Evolutionary conservation across 2,113 vertebrate genomes (phyloP), one percentile per base, ranked within the genome.

Genomic region (Picathartes gymnocephalus): DNA sequence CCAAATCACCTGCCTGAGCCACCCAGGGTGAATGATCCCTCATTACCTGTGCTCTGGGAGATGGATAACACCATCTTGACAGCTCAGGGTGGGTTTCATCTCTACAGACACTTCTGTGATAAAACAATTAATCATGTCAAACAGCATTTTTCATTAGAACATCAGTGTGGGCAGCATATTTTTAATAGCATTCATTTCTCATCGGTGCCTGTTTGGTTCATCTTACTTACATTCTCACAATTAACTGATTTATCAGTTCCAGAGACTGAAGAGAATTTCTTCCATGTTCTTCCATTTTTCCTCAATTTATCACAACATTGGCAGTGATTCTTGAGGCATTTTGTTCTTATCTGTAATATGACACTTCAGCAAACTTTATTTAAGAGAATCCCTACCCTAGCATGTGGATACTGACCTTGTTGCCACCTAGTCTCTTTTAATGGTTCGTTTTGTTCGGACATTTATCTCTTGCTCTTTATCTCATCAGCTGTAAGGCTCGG

Each of bases 171-270:
- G 80, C 64, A 93, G 92, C 4, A 3, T 93, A 77, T 95, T 86
- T 97, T 95, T 94, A 93, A 92, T 66, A 90, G 83, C 39, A 3
- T 86, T 96, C 82, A 91, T 94, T 95, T 93, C 91, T 95, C 92
- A 95, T 30, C 22, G 6, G 86, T 71, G 15, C 82, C 86, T 83
- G 44, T 84, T 93, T 91, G 68, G 71, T 81, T 90, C 86, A 64
- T 74, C 76, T 72, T 81, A 83, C 91, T 56, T 92, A 66, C 24
- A 51, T 54, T 56, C 64, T 81, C 42, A 47, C 15, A 22, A 78
- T 81, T 90, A 94, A 83, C 72, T 68, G 86, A 77, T 78, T 64
- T 86, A 56, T 22, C 79, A 66, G 0, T 78, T 95, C 90, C 77
- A 86, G 88, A 81, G 64, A 40, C 64, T 22, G 54, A 86, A 82